These are phyloP conservation scores for Archilochus colubris DNA, from an alignment of 2,113 vertebrate species.

Conservation along the genomic window DNA sequence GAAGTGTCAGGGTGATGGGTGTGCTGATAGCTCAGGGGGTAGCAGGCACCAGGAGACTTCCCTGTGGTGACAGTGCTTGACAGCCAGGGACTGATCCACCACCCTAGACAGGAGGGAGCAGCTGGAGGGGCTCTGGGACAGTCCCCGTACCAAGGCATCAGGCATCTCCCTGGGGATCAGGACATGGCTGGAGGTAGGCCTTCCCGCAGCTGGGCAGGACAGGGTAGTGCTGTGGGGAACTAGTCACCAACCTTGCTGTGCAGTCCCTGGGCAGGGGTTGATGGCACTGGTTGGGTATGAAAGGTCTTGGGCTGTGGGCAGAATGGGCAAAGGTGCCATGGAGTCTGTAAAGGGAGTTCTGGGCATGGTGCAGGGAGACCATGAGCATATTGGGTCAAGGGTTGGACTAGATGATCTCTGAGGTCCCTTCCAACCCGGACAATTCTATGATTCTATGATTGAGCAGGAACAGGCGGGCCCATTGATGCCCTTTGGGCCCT, in stretches of 20 bases:
- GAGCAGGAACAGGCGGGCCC: background rate
- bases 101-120: background rate
- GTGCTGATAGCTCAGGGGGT: background rate
- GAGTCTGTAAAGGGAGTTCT: background rate
- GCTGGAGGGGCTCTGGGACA: rapidly evolving
- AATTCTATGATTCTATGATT: no score
- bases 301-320: background rate
- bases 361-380: background rate
- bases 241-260: rapidly evolving
- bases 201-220: background rate
- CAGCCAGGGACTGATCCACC: background rate
- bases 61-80: background rate
- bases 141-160: rapidly evolving
- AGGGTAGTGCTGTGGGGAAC: background rate
- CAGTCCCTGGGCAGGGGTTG: rapidly evolving
- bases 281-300: background rate
- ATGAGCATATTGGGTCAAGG: no score
- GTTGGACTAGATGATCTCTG: no score
- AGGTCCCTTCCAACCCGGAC: no score
- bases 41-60: rapidly evolving
- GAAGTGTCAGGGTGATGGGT: background rate
- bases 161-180: background rate
- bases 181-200: rapidly evolving
- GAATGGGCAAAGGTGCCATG: background rate
- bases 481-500: background rate